Base-by-base conservation (phyloP, 2,113 vertebrate genomes). In the Catharus bicknelli region DNA sequence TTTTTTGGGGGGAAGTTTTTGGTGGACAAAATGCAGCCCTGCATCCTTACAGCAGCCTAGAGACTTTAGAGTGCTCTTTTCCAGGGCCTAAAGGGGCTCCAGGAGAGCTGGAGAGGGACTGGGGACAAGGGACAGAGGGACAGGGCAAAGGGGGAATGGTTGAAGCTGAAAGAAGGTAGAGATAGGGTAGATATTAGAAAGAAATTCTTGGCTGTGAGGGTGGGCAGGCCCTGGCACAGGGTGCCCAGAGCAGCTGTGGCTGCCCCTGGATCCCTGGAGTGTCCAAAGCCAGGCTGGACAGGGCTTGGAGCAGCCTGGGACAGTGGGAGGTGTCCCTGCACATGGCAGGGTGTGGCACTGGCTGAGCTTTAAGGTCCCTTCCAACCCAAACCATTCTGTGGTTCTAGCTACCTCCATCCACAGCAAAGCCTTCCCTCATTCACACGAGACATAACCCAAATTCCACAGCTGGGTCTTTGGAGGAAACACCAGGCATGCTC, bases 251-350 rank as follows among this genome's bases (percentile, higher is more conserved):
- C 0, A 63, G 11, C 32, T 58, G 58, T 25, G 18, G 19, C 29
- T 53, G 29, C 5, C 5, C 10, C 16, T 55, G 54, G 19, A 66
- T 21, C 38, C 25, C 53, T 66, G 66, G 10, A 59, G 0, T 40
- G 25, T 5, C 42, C 51, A 22, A 47, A 25, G 58, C 16, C n/a
- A 47, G 51, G 45, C 0, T 59, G 53, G 29, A 54, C 0, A 0
- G 43, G 38, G 8, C 23, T 61, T 40, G 29, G 16, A 75, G n/a
- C 4, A 47, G 0, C 3, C 38, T 66, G 29, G 8, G 47, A 6
- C 0, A n/a, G 32, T 25, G 26, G 26, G 17, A 76, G 5, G 3
- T 50, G 42, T 43, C 57, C 12, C 34, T 55, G 13, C 21, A 29
- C 10, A 8, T 0, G 14, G 18, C 42, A 63, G 13, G 3, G 22